Conservation (phyloP, 1,140 invertebrate genomes). For the Musca vetustissima region DNA sequence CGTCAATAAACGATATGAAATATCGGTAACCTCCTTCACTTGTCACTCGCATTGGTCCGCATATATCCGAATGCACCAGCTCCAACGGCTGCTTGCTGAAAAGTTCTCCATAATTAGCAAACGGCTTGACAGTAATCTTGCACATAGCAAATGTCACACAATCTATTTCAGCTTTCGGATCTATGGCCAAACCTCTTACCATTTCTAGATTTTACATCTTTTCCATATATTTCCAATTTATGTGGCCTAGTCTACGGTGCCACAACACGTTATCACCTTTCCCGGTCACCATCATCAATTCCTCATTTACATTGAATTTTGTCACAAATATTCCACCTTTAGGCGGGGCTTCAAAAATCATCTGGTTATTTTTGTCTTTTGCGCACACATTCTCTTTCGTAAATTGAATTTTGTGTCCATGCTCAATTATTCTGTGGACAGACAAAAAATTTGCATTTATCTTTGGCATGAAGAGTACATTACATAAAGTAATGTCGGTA, state of each 20-base stretch:
- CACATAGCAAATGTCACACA: slow-evolving; percentile 1
- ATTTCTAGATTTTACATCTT: neutral
- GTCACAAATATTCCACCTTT: neutral
- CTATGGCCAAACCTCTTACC: neutral
- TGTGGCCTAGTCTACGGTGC: neutral
- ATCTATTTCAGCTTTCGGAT: neutral
- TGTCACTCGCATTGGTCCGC: no score
- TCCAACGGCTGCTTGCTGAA: neutral
- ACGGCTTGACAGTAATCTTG: no score
- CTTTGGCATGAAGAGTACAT: no score
- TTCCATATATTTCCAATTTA: neutral
- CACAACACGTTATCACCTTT: no score
- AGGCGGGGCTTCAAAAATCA: neutral
- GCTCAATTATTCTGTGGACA: no score
- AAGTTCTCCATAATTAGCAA: neutral
- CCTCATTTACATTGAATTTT: neutral
- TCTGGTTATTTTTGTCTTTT: neutral
- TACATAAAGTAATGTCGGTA: no score
- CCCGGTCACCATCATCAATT: neutral
- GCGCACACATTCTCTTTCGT: no score
- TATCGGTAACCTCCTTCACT: no score
- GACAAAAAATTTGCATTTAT: no score
- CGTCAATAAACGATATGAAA: no score
- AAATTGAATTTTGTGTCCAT: neutral
- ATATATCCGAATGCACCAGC: neutral